These are phyloP conservation scores for Neosilurus hyrtlii DNA, from an alignment of 2,797 vertebrate species.

Conservation along the genomic window DNA sequence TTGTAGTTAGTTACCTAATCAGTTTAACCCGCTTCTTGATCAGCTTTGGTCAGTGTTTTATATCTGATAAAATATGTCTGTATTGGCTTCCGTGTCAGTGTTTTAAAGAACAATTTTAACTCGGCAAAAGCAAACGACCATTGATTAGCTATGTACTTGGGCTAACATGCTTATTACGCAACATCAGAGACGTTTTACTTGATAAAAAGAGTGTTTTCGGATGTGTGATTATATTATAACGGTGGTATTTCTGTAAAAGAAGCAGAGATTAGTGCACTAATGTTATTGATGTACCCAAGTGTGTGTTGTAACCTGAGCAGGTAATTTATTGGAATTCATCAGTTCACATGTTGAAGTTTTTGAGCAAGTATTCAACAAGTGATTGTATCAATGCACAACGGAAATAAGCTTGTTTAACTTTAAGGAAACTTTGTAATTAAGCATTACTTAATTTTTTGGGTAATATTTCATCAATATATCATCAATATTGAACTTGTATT, in stretches of 20 bases:
- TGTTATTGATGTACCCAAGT: background rate
- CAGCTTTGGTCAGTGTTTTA: background rate
- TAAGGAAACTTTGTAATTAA: background rate
- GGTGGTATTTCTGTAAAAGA: background rate
- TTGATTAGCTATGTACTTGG: background rate
- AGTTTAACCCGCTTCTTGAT: background rate
- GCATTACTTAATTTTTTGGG: no score
- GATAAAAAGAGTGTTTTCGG: background rate
- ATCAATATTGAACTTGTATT: no score
- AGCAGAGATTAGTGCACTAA: background rate
- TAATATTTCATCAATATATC: no score
- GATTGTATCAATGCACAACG: background rate
- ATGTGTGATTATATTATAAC: background rate
- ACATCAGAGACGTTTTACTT: background rate
- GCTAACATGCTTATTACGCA: constrained; percentile 5
- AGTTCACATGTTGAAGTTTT: background rate
- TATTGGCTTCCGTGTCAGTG: background rate
- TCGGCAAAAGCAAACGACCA: background rate
- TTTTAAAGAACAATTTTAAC: background rate
- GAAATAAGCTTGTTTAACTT: background rate
- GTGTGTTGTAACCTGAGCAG: background rate
- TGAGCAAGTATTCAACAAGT: background rate
- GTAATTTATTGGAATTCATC: background rate
- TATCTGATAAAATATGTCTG: background rate
- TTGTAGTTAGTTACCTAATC: background rate